A percentile compares a stretch with the other conserved stretches of the same genome.
Evolutionary conservation across 2,888 invertebrate species (phyloP).

Genomic region (Phyllotreta striolata): DNA sequence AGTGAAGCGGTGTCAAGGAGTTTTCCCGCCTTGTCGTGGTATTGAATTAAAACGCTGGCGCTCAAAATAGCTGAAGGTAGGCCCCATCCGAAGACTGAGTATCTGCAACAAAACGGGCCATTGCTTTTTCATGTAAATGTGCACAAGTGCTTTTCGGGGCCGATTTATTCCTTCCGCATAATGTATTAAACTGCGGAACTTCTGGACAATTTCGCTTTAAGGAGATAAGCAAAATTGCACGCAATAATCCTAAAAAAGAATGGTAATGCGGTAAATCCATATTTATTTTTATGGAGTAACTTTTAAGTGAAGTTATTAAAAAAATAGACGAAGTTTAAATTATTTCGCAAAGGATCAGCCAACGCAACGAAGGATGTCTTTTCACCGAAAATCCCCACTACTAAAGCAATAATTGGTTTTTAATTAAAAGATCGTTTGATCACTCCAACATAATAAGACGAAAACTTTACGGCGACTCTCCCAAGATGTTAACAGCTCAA

Average conservation of each 20-base stretch:
- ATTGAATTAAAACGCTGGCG: constrained; percentile 64
- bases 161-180: background rate
- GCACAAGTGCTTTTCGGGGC: background rate
- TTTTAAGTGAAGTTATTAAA: too few species aligned
- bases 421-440: constrained; percentile 24
- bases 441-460: constrained; percentile 17
- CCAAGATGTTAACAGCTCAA: constrained; percentile 20
- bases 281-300: too few species aligned
- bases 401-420: constrained; percentile 19
- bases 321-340: too few species aligned
- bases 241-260: too few species aligned
- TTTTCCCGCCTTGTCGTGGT: constrained; percentile 62
- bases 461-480: constrained; percentile 19
- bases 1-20: constrained; percentile 62
- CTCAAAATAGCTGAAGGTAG: constrained; percentile 66
- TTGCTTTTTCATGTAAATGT: constrained; percentile 15
- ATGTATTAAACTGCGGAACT: background rate
- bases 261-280: too few species aligned
- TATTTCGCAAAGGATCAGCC: background rate
- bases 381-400: constrained; percentile 1
- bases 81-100: constrained; percentile 73
- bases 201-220: too few species aligned
- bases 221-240: too few species aligned
- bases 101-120: constrained; percentile 57
- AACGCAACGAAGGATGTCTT: constrained; percentile 2